Evolutionary conservation across 2,888 invertebrate species (phyloP), one percentile per base, ranked within the genome.

Genomic region (Ypsolopha scabrella): DNA sequence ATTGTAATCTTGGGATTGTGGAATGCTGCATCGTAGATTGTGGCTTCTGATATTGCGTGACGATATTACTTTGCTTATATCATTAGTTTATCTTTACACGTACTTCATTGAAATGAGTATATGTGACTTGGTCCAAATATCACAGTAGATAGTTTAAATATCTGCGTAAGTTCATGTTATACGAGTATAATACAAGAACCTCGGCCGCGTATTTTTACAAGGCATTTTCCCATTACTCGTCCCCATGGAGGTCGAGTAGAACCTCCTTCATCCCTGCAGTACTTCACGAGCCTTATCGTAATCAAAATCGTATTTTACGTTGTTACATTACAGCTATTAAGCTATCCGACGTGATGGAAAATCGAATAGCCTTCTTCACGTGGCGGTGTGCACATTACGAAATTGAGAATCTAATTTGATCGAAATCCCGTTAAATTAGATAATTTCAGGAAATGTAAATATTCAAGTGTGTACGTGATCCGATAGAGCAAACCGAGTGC

Each of bases 301-400:
- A 75, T 75, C 70, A 72, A 72, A 72, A 75, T 75, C 72, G 64
- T 67, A 69, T 74, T 75, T 74, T 72, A 70, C 69, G 69, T 69
- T 70, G 67, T 61, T 68, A 68, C 51, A 45, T 50, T 50, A 43
- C 70, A 66, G 68, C 68, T 70, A 70, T 72, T 74, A 69, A 70
- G 66, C 65, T 69, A 70, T 70, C 68, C 67, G 65, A 69, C 66
- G 68, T 69, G 62, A 71, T 64, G 70, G 72, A 74, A 73, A 72
- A 75, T 72, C 61, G 67, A 70, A 68, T 67, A 67, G 65, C 59
- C 58, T 60, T 60, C 57, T 49, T 41, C 14, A 39, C 49, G 49
- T 24, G 49, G 41, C 41, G 49, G 37, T 24, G 39, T 9, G 14
- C 47, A 14, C 47, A 47, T 47, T 47, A 36, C 37, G 11, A 36